Percentiles rank a stretch among this genome's conserved stretches.
These are phyloP conservation scores for Gymnarchus niloticus DNA, from an alignment of 2,113 vertebrate species.

Conservation along the genomic window DNA sequence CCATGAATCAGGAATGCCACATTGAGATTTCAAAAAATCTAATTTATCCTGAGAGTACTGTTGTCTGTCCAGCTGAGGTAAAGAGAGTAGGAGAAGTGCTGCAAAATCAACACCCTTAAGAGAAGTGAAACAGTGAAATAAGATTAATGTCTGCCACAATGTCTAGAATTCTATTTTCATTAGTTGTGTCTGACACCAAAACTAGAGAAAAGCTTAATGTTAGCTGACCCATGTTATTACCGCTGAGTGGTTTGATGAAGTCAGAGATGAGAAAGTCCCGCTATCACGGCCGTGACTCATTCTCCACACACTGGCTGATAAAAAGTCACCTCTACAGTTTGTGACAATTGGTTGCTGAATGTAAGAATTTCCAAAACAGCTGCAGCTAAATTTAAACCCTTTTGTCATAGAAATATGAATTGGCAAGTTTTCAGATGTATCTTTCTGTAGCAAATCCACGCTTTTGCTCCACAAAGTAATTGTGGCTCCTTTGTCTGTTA, in stretches of 20 bases:
- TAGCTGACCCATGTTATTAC: not conserved
- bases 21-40: not conserved
- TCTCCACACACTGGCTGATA: not conserved
- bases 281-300: not conserved
- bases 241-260: not conserved
- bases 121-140: not conserved
- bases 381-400: not conserved
- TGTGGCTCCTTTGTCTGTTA: not conserved
- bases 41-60: not conserved
- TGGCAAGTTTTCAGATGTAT: not conserved
- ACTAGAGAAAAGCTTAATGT: not conserved
- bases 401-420: not conserved
- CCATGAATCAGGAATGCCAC: not conserved
- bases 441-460: not conserved
- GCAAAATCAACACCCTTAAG: not conserved
- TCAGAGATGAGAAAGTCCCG: not conserved
- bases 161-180: not conserved
- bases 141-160: not conserved
- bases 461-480: too few relatives aligned
- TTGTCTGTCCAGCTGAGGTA: not conserved
- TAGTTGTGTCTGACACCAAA: not conserved
- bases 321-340: not conserved
- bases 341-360: too few relatives aligned
- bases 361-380: not conserved
- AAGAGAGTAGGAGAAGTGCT: not conserved